Evolutionary conservation across 1,140 invertebrate species (phyloP), one percentile per base, ranked within the genome.

Genomic region (Oscheius sp.): DNA sequence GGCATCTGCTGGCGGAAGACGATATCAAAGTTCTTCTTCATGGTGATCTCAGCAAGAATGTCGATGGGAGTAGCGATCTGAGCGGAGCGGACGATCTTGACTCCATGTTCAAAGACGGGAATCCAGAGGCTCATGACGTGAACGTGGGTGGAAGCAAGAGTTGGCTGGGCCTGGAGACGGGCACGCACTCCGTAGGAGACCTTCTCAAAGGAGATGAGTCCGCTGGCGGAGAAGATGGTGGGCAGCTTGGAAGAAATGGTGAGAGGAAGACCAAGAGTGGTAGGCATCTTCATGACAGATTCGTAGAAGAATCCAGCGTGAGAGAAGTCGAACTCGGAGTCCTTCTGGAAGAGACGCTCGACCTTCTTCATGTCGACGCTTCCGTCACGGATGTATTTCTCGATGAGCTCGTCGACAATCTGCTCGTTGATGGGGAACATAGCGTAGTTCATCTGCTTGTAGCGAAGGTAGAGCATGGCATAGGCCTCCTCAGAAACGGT

Each of bases 211-310:
- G 31, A 31, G 7, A 68, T 49, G 32, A 36, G 20, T 61, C 77
- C 68, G 23, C 23, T 64, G 55, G 32, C 18, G 13, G 61, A 74
- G 71, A 73, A 26, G 52, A 73, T 35, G 29, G 67, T 78, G 62
- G 76, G 72, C 35, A 70, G 38, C 28, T 72, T 68, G 32, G 58
- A 58, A 46, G 59, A 38, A 34, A 79, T 32, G 38, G 74, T 61
- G 13, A 79, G 52, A 2, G 78, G 78, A n/a, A 79, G 18, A 52
- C 78, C 78, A 20, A 71, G 23, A 23, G 75, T 70, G 20, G 78
- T 79, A 38, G 78, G 78, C 20, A 80, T 70, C 49, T 78, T 79
- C 26, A 46, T 23, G 29, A 23, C 20, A 18, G 52, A 26, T 20
- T 79, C 78, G 64, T 49, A 35, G 49, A 66, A 34, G 52, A 52